Conservation (phyloP, 1,140 invertebrate species). For the Drosophila nebulosa region DNA sequence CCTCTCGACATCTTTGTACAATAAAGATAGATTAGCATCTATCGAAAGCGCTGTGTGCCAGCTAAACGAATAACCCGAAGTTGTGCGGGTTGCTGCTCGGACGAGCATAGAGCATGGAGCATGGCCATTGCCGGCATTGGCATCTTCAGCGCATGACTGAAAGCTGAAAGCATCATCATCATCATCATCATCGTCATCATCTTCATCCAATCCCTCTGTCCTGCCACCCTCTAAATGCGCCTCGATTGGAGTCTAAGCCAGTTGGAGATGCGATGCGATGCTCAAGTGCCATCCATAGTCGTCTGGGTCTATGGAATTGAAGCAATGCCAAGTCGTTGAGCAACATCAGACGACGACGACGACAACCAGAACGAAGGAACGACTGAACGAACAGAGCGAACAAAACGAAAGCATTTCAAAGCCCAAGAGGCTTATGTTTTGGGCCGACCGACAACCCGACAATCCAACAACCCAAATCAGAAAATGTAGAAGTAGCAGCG, state of each 20-base stretch:
- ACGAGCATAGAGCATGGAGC: slow-evolving; percentile 22
- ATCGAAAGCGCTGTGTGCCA: slow-evolving; percentile 65
- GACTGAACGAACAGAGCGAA: too few relatives aligned
- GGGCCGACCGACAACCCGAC: too few relatives aligned
- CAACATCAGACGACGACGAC: slow-evolving; percentile 5
- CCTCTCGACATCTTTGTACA: slow-evolving; percentile 71
- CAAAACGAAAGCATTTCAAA: slow-evolving; percentile 17
- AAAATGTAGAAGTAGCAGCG: slow-evolving; percentile 22
- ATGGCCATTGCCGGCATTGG: not conserved
- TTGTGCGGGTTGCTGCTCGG: slow-evolving; percentile 23
- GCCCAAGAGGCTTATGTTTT: slow-evolving; percentile 67
- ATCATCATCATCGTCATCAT: slow-evolving; percentile 6
- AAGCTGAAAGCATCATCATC: slow-evolving; percentile 44
- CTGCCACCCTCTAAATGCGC: not conserved
- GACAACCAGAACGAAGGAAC: slow-evolving; percentile 3
- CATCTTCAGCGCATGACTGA: slow-evolving; percentile 55
- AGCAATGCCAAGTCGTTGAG: slow-evolving; percentile 34
- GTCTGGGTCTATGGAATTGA: slow-evolving; percentile 47
- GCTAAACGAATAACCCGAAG: slow-evolving; percentile 40
- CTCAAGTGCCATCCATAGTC: slow-evolving; percentile 71
- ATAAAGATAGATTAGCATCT: slow-evolving; percentile 75
- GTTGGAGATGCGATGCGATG: slow-evolving; percentile 22
- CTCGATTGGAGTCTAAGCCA: slow-evolving; percentile 51
- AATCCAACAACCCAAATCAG: slow-evolving; percentile 66
- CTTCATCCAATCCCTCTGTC: too few relatives aligned